phyloP scores from a whole-genome alignment of 2,113 vertebrate genomes.

The Elephantulus edwardii region DNA sequence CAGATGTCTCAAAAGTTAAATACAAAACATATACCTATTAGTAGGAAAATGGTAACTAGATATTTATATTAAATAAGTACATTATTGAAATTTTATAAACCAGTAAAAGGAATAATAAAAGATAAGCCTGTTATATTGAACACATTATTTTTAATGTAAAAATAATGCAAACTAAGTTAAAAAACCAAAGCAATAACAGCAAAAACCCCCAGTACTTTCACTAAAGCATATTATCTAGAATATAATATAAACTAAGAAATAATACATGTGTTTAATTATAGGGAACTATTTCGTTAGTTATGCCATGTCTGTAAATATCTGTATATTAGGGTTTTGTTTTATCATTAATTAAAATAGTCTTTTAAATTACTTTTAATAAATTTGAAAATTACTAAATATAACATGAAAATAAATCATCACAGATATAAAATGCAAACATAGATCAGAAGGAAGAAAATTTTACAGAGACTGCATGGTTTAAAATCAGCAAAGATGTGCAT shows the following conservation, averaged over 20 bases:
- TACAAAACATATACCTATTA: too few relatives aligned
- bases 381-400: conserved; percentile 2
- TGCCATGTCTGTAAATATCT: background rate
- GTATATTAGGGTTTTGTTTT: background rate
- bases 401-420: background rate
- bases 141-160: background rate
- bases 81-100: background rate
- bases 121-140: background rate
- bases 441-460: background rate
- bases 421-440: background rate
- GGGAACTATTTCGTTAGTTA: background rate
- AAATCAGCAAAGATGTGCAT: too few relatives aligned
- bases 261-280: background rate
- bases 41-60: too few relatives aligned
- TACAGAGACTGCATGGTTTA: too few relatives aligned
- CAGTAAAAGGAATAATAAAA: background rate
- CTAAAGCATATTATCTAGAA: background rate
- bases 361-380: conserved; percentile 9
- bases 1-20: too few relatives aligned
- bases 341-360: background rate
- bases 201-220: background rate
- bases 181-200: too few relatives aligned
- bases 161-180: background rate
- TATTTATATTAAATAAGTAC: background rate
- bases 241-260: background rate